These are phyloP conservation scores for Geopemphigus sp. DNA, from an alignment of 1,140 invertebrate genomes.

Conservation along the genomic window DNA sequence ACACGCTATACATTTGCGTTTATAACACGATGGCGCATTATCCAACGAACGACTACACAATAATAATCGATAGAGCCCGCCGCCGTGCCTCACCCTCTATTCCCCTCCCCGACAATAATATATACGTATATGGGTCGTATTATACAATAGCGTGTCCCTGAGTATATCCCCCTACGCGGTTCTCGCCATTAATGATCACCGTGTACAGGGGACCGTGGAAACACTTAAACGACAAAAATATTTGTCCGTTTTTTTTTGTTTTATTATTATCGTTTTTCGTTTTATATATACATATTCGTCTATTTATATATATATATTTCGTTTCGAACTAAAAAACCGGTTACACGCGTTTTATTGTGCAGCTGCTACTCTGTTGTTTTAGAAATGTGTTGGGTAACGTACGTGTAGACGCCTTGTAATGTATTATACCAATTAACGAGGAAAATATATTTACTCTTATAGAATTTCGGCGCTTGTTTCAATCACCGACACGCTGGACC, in stretches of 20 bases:
- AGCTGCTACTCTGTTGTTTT: neutral
- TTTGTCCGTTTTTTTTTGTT: neutral
- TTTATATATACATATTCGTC: neutral
- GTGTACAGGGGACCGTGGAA: too few relatives aligned
- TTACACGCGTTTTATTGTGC: neutral
- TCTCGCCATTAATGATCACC: too few relatives aligned
- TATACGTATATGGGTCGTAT: neutral
- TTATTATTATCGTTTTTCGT: neutral
- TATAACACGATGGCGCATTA: neutral
- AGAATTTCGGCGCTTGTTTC: too few relatives aligned
- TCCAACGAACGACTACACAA: too few relatives aligned
- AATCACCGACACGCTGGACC: too few relatives aligned
- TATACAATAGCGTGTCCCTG: too few relatives aligned
- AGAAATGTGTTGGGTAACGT: neutral
- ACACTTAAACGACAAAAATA: too few relatives aligned
- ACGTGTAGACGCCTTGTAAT: neutral
- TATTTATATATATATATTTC: neutral
- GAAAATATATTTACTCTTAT: neutral
- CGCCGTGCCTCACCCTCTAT: too few relatives aligned
- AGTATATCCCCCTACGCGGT: too few relatives aligned
- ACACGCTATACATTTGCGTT: neutral
- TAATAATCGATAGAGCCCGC: neutral
- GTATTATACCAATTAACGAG: neutral
- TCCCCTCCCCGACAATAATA: neutral
- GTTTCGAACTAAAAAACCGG: conserved; percentile 7